Conservation (phyloP, 2,113 vertebrate genomes). For the Acrocephalus kingi region DNA sequence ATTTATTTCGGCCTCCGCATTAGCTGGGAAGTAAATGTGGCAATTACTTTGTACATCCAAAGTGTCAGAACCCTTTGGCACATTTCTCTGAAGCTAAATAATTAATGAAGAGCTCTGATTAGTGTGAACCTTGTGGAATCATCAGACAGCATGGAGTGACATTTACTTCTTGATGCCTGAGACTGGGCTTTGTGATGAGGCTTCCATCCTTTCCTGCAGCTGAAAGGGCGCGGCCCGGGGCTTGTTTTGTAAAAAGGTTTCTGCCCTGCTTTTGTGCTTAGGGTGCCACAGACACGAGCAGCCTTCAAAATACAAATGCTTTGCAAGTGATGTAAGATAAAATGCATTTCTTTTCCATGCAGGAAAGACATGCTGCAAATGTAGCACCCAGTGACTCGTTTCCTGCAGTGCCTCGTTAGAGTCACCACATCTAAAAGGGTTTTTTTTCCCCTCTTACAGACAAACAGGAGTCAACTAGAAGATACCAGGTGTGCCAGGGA, state of each 20-base stretch:
- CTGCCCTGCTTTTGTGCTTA: not conserved
- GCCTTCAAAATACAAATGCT: not conserved
- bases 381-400: not conserved
- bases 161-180: not conserved
- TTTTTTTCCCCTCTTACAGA: not conserved
- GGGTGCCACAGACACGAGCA: not conserved
- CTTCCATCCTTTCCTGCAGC: not conserved
- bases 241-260: not conserved
- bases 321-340: not conserved
- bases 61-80: not conserved
- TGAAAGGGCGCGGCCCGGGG: not conserved
- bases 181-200: not conserved
- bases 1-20: not conserved
- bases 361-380: not conserved
- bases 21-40: not conserved
- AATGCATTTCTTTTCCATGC: not conserved
- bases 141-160: not conserved
- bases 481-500: not conserved
- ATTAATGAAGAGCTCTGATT: conserved; percentile 26
- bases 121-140: not conserved
- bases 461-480: not conserved
- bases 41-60: not conserved
- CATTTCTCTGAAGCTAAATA: conserved; percentile 5
- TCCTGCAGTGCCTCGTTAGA: not conserved
- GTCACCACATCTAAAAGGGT: not conserved